Conservation (phyloP, 1,140 invertebrate genomes). For the Sinonovacula constricta region DNA sequence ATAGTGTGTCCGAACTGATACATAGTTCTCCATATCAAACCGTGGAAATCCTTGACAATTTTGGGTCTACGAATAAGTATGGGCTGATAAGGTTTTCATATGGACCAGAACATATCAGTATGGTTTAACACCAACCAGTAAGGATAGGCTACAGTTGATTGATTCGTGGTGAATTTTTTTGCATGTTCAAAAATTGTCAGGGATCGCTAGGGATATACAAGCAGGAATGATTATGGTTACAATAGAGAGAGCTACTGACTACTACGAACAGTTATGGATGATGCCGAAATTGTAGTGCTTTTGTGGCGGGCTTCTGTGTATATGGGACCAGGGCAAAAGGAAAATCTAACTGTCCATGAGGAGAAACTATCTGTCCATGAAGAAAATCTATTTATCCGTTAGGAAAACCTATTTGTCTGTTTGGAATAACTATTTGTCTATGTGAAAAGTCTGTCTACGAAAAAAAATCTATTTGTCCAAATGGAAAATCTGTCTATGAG, state of each 20-base stretch:
- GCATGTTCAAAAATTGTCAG: background rate
- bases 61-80: background rate
- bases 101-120: background rate
- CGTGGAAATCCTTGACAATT: background rate
- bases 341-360: too few relatives aligned
- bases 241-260: background rate
- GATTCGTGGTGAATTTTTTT: background rate
- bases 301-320: background rate
- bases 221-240: background rate
- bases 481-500: too few relatives aligned
- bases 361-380: too few relatives aligned
- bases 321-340: conserved; percentile 4
- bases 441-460: too few relatives aligned
- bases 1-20: conserved; percentile 4
- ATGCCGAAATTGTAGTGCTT: background rate
- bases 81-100: background rate
- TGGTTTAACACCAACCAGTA: background rate
- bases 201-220: background rate
- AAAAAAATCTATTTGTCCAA: too few relatives aligned
- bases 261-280: background rate
- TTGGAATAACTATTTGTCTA: too few relatives aligned
- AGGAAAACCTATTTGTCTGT: too few relatives aligned
- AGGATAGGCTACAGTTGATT: background rate
- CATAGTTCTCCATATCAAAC: conserved; percentile 4
- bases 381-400: too few relatives aligned